These are phyloP conservation scores for Centropus bengalensis DNA, from an alignment of 2,113 vertebrate species.

Conservation along the genomic window DNA sequence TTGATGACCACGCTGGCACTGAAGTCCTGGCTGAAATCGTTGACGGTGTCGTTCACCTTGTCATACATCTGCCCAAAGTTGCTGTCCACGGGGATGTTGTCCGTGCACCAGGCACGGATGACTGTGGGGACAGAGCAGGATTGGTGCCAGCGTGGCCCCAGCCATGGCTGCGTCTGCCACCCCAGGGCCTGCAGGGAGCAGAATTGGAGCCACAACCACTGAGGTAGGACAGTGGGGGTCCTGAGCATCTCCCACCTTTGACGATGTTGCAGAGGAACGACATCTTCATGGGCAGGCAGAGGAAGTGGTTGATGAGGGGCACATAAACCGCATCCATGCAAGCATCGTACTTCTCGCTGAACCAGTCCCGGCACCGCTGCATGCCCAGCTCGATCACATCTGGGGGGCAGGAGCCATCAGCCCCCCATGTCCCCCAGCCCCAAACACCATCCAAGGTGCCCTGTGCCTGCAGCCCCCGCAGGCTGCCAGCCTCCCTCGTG, in stretches of 20 bases:
- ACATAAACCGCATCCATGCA: constrained; percentile 62
- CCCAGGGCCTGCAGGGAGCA: neutral
- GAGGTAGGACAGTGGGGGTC: fast-evolving
- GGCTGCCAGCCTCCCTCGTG: neutral
- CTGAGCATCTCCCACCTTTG: constrained; percentile 61
- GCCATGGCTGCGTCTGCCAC: fast-evolving
- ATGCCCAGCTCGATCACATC: constrained; percentile 78
- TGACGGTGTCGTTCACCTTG: constrained; percentile 77
- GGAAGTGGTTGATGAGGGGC: constrained; percentile 82
- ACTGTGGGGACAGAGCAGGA: constrained; percentile 57
- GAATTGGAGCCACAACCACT: neutral
- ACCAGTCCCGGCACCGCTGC: constrained; percentile 79
- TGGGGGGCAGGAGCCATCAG: constrained; percentile 8
- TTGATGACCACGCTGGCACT: constrained; percentile 62
- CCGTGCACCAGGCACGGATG: constrained; percentile 81
- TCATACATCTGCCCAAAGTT: constrained; percentile 89
- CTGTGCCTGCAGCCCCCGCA: fast-evolving
- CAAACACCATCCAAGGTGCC: fast-evolving
- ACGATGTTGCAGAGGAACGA: constrained; percentile 82
- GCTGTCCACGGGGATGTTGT: constrained; percentile 85
- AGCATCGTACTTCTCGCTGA: constrained; percentile 36
- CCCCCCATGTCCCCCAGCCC: too few relatives aligned
- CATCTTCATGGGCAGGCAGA: constrained; percentile 92
- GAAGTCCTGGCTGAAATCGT: constrained; percentile 79
- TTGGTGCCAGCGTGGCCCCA: fast-evolving